These are phyloP conservation scores for Antidorcas marsupialis DNA, from an alignment of 2,113 vertebrate genomes.

Conservation along the genomic window DNA sequence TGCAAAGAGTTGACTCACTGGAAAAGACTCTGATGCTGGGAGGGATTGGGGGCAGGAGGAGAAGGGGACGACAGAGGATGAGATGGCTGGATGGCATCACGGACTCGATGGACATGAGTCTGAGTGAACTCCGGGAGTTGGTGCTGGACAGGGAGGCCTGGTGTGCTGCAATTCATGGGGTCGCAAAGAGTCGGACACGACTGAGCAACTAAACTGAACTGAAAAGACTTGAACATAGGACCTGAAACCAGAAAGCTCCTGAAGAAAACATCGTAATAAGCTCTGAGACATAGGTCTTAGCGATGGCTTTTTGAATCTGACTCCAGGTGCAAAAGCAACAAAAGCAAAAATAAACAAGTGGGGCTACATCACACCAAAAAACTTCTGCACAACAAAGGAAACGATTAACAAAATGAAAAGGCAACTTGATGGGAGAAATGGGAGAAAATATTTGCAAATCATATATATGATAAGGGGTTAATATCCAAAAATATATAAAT, in stretches of 20 bases:
- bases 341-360: background rate
- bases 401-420: background rate
- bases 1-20: no score
- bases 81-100: no score
- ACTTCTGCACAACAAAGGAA: background rate
- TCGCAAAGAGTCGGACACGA: no score
- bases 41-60: no score
- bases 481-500: background rate
- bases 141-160: no score
- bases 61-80: no score
- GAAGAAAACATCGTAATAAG: background rate
- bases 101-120: no score
- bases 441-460: background rate
- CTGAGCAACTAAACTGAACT: no score
- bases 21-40: no score
- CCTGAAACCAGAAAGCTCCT: background rate
- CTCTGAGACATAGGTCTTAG: background rate
- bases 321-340: background rate
- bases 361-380: background rate
- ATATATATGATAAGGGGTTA: background rate
- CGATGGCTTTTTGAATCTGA: background rate
- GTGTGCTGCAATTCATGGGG: no score
- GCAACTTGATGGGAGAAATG: background rate
- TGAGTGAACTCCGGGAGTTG: no score
- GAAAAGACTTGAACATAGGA: background rate